Evolutionary conservation across 2,797 vertebrate species (phyloP).

Genomic region (Typhlichthys eigenmanni): DNA sequence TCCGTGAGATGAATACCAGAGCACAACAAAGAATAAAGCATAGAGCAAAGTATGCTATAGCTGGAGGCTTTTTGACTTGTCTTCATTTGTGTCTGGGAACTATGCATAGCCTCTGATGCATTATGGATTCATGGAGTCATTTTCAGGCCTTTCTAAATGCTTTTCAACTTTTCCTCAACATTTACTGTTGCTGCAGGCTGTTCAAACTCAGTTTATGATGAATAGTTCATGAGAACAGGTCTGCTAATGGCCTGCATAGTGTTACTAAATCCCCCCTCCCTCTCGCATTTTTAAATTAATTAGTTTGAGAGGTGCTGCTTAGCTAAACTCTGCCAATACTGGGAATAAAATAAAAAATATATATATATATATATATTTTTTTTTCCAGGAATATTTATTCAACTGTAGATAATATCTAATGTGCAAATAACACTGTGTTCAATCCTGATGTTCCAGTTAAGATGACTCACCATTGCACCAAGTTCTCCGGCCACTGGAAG

Average conservation of each 20-base stretch:
- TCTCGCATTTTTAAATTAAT: background rate
- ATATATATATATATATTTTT: no score
- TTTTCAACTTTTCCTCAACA: background rate
- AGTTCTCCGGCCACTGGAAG: conserved; percentile 93
- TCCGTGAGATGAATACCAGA: conserved; percentile 29
- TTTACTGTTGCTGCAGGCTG: background rate
- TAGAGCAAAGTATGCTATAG: background rate
- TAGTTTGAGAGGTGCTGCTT: background rate
- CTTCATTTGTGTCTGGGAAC: conserved; percentile 1
- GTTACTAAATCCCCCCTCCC: background rate
- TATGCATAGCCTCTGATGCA: conserved; percentile 29
- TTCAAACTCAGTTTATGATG: conserved; percentile 1
- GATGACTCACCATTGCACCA: conserved; percentile 90
- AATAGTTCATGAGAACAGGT: background rate
- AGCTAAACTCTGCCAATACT: background rate
- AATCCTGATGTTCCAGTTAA: conserved; percentile 55
- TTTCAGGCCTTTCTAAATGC: conserved; percentile 7
- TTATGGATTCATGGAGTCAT: conserved; percentile 7
- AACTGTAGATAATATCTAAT: background rate
- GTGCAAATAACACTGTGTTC: background rate
- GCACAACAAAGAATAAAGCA: conserved; percentile 13
- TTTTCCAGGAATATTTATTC: background rate
- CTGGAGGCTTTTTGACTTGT: conserved; percentile 12
- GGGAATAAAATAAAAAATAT: no score
- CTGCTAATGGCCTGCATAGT: background rate